Evolutionary conservation across 2,113 vertebrate genomes (phyloP).

Genomic region (Lates calcarifer): DNA sequence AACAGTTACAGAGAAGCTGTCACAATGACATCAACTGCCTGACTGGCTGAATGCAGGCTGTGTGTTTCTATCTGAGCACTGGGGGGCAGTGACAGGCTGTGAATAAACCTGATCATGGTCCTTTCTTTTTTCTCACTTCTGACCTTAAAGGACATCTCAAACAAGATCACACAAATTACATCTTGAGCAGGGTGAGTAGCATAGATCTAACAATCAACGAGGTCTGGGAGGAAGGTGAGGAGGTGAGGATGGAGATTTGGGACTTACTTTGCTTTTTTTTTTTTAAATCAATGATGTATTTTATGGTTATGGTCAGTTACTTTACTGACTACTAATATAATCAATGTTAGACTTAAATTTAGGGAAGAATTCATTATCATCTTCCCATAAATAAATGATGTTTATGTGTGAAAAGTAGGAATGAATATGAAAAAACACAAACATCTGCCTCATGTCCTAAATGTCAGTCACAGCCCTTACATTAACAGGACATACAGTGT

Average conservation of each 20-base stretch:
- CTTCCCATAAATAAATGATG: not conserved
- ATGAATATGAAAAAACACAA: not conserved
- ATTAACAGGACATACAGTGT: slow-evolving; percentile 9
- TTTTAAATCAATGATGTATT: no score
- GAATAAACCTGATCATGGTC: not conserved
- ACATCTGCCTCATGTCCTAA: not conserved
- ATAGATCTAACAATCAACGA: no score
- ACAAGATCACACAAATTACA: not conserved
- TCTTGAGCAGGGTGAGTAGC: not conserved
- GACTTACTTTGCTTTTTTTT: no score
- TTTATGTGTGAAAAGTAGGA: not conserved
- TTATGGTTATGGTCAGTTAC: no score
- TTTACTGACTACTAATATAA: no score
- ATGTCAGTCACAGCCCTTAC: not conserved
- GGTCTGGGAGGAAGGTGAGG: no score
- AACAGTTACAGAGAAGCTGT: not conserved
- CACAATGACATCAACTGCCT: not conserved
- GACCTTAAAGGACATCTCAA: not conserved
- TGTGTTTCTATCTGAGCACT: slow-evolving; percentile 14
- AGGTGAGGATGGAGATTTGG: not conserved
- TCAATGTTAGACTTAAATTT: no score
- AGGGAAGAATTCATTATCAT: no score
- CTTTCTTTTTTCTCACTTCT: not conserved
- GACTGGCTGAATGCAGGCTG: not conserved
- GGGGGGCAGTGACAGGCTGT: slow-evolving; percentile 27